phyloP scores from a whole-genome alignment of 2,888 invertebrate species.

The Sclerodermus sp. region DNA sequence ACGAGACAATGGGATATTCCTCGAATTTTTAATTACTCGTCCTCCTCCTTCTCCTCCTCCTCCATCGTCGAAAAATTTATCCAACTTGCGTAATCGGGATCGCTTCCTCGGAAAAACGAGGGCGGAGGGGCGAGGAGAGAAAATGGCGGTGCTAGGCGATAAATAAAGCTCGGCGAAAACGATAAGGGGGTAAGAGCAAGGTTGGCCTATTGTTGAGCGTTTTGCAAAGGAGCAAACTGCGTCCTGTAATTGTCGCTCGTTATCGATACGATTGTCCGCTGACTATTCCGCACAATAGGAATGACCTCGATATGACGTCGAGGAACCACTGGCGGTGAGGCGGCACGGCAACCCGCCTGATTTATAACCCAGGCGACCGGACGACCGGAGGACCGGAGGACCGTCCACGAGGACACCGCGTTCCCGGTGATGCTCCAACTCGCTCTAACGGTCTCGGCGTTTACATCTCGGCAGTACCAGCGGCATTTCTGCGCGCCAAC shows the following conservation, averaged over 20 bases:
- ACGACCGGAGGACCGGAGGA: too few relatives aligned
- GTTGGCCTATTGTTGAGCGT: slow-evolving; percentile 33
- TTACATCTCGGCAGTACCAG: too few relatives aligned
- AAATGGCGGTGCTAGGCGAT: background rate
- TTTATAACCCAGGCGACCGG: slow-evolving; percentile 29
- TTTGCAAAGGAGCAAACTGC: slow-evolving; percentile 31
- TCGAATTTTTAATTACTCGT: background rate
- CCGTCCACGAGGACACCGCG: too few relatives aligned
- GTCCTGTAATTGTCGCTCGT: slow-evolving; percentile 47
- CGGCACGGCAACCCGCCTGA: slow-evolving; percentile 20
- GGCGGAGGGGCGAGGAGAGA: too few relatives aligned
- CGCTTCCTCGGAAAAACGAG: too few relatives aligned
- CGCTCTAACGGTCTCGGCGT: too few relatives aligned
- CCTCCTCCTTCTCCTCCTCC: background rate
- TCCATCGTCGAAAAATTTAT: background rate
- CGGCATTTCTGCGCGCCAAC: too few relatives aligned
- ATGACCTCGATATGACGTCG: slow-evolving; percentile 34
- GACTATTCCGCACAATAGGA: slow-evolving; percentile 28
- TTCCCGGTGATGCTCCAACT: too few relatives aligned
- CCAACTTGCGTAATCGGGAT: too few relatives aligned
- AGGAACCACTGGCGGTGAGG: background rate
- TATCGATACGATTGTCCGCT: slow-evolving; percentile 44
- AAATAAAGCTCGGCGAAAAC: background rate
- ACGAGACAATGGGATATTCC: too few relatives aligned
- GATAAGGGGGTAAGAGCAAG: slow-evolving; percentile 13